phyloP scores from a whole-genome alignment of 2,797 vertebrate species.

The Amphiprion clarkii region DNA sequence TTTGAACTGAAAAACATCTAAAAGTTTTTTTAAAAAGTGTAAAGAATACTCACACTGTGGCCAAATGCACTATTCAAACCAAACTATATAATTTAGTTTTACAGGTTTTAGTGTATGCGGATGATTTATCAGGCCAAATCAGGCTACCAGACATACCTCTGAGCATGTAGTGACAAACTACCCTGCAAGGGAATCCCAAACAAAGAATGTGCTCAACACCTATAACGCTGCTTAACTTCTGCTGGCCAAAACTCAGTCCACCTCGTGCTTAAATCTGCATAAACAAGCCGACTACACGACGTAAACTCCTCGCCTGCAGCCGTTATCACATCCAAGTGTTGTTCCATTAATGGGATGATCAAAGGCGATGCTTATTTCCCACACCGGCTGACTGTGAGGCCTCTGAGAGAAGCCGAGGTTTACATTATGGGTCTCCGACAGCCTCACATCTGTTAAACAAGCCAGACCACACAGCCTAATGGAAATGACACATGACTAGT shows the following conservation, averaged over 20 bases:
- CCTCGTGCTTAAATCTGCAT: conserved; percentile 50
- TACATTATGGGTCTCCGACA: conserved; percentile 62
- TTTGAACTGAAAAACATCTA: conserved; percentile 6
- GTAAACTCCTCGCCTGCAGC: conserved; percentile 54
- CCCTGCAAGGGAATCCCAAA: conserved; percentile 57
- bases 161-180: conserved; percentile 76
- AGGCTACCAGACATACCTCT: conserved; percentile 60
- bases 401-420: conserved; percentile 51
- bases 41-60: neutral
- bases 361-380: conserved; percentile 62
- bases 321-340: conserved; percentile 47
- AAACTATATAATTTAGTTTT: neutral
- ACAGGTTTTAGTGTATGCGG: conserved; percentile 1
- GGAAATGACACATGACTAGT: conserved; percentile 66
- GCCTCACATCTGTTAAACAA: conserved; percentile 72
- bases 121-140: conserved; percentile 52
- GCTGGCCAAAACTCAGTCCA: conserved; percentile 32
- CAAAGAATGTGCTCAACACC: conserved; percentile 60
- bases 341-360: conserved; percentile 63
- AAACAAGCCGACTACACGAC: conserved; percentile 57
- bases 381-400: conserved; percentile 48
- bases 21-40: neutral
- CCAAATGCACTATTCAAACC: neutral
- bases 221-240: conserved; percentile 11
- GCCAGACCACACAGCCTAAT: conserved; percentile 67